Evolutionary conservation across 2,113 vertebrate species (phyloP).

Genomic region (Pollachius pollachius): DNA sequence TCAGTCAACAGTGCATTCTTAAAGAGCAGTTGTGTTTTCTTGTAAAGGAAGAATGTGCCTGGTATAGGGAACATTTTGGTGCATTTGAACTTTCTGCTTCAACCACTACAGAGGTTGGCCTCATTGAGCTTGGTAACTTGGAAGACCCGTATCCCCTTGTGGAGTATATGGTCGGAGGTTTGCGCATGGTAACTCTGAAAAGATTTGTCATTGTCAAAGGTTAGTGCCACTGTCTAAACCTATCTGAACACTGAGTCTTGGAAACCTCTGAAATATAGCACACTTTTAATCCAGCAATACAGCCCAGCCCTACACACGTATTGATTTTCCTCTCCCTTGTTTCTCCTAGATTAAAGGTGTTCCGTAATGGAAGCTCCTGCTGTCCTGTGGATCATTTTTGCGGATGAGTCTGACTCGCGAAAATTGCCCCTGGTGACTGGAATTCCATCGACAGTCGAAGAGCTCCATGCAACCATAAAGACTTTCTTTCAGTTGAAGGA

Average conservation of each 20-base stretch:
- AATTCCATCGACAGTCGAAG: conserved; percentile 15
- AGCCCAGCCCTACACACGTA: too few relatives aligned
- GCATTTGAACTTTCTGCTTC: neutral
- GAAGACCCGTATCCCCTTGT: conserved; percentile 31
- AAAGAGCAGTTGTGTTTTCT: conserved; percentile 26
- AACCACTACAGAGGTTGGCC: conserved; percentile 33
- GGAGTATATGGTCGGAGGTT: conserved; percentile 23
- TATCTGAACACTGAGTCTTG: too few relatives aligned
- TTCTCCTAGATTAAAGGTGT: neutral
- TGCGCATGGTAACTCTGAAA: neutral
- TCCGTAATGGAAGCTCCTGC: too few relatives aligned
- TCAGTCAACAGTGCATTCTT: conserved; percentile 15
- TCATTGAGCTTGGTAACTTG: conserved; percentile 40
- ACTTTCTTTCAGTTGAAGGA: too few relatives aligned
- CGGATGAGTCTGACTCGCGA: conserved; percentile 10
- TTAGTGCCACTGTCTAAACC: neutral
- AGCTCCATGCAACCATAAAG: too few relatives aligned
- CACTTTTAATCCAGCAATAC: too few relatives aligned
- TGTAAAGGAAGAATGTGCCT: conserved; percentile 20
- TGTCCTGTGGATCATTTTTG: too few relatives aligned
- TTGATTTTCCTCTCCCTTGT: conserved; percentile 8
- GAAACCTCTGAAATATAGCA: too few relatives aligned
- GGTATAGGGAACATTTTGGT: conserved; percentile 26
- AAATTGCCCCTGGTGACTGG: conserved; percentile 13
- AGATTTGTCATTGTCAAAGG: too few relatives aligned